Evolutionary conservation across 1,140 invertebrate genomes (phyloP), one percentile per base, ranked within the genome.

Genomic region (Oryctes rhinoceros): DNA sequence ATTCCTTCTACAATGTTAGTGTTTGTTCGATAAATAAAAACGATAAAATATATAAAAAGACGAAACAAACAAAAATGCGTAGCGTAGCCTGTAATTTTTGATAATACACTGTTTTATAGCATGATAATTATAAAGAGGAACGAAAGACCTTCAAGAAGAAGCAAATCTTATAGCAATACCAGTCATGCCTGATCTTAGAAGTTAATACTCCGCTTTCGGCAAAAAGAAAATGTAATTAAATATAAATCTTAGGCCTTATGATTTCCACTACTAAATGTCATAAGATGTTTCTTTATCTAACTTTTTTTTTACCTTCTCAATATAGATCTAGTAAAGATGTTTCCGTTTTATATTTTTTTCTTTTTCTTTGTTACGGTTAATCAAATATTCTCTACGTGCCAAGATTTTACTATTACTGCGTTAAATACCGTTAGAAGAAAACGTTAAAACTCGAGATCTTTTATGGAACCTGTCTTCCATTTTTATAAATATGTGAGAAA

Each of bases 131-230:
- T 80, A 80, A 80, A 71, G 35, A 71, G 13, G 24, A 35, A 71
- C 1, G 24, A 71, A 24, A 71, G 37, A 80, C 67, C 53, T 67
- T 75, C 78, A 71, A 59, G 39, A 44, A 44, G 9, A 3, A 44
- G 39, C 20, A 59, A 74, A 80, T 62, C 75, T 75, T 80, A 78
- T 78, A 80, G 80, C 80, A 80, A 80, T 80, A 80, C 80, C 80
- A 80, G 80, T 80, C 78, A 71, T 80, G 80, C 80, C 80, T 80
- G 80, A 80, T 80, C 47, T 80, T 71, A 74, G 79, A 49, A 76
- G 47, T 76, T 76, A 76, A 80, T 80, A 80, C 79, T 80, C 79
- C 18, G 79, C 79, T 80, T 80, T 80, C 35, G 39, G 79, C 79
- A 71, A 80, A 80, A 79, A 71, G 48, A 48, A 71, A 24, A 71